Percentiles rank a stretch among this genome's conserved stretches.
phyloP scores from a whole-genome alignment of 1,140 invertebrate genomes.

The Meloidogyne hapla region DNA sequence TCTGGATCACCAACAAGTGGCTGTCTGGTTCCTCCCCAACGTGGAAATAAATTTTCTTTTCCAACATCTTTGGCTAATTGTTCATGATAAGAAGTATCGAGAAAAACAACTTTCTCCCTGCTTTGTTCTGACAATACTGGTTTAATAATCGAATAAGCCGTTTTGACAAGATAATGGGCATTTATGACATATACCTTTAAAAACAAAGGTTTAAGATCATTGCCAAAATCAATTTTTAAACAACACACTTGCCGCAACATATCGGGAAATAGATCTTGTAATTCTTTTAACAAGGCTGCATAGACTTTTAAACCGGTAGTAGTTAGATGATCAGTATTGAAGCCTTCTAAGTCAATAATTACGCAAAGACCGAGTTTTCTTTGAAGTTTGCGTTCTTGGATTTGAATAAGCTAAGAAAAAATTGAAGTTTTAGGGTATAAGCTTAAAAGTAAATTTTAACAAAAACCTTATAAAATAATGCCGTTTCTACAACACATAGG shows the following conservation, averaged over 20 bases:
- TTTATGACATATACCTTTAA: constrained; percentile 38
- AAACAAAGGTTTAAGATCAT: neutral
- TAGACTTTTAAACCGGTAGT: constrained; percentile 37
- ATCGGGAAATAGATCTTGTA: constrained; percentile 48
- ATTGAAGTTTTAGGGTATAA: neutral
- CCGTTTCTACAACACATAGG: constrained; percentile 36
- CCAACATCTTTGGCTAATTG: constrained; percentile 32
- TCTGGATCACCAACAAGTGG: constrained; percentile 31
- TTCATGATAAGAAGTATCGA: constrained; percentile 30
- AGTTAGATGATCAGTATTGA: constrained; percentile 42
- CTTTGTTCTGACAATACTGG: constrained; percentile 44
- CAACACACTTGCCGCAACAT: constrained; percentile 35
- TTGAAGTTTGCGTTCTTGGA: constrained; percentile 38
- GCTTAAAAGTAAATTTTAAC: neutral
- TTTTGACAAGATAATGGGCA: constrained; percentile 37
- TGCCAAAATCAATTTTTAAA: constrained; percentile 20
- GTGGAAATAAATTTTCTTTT: constrained; percentile 33
- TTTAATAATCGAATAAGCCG: constrained; percentile 41
- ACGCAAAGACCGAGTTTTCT: constrained; percentile 41
- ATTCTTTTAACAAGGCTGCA: constrained; percentile 27
- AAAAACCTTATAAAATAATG: constrained; percentile 31
- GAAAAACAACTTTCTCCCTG: constrained; percentile 41
- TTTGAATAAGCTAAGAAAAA: constrained; percentile 30
- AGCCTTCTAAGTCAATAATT: constrained; percentile 44
- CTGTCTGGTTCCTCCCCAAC: constrained; percentile 38